Evolutionary conservation across 2,797 vertebrate genomes (phyloP).

Genomic region (Falco rusticolus): DNA sequence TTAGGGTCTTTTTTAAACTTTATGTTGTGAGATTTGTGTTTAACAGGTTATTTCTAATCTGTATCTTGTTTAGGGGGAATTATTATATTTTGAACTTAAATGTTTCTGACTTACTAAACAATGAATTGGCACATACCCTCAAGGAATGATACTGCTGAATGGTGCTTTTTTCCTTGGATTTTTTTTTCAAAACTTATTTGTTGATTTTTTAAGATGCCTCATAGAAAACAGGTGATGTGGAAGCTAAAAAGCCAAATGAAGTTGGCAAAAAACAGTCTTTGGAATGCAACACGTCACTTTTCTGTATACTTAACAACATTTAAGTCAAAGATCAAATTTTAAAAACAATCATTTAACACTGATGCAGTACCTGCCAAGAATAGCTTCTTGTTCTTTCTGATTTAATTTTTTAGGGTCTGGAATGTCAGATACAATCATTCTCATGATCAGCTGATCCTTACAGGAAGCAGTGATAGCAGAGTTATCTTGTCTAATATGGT

Average conservation of each 20-base stretch:
- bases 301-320: neutral
- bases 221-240: neutral
- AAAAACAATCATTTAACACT: neutral
- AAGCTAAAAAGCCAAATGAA: neutral
- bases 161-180: neutral
- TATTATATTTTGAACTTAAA: neutral
- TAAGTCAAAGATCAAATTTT: neutral
- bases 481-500: conserved; percentile 99
- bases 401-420: conserved; percentile 87
- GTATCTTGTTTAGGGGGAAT: neutral
- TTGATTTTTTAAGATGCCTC: neutral
- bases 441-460: conserved; percentile 95
- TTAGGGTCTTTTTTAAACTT: neutral
- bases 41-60: neutral
- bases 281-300: neutral
- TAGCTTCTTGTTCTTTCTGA: neutral
- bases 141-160: neutral
- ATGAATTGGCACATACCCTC: neutral
- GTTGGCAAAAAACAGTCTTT: neutral
- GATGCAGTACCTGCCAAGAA: neutral
- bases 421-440: conserved; percentile 98
- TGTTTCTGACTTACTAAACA: neutral
- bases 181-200: neutral
- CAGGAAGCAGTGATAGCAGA: conserved; percentile 97
- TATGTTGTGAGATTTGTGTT: neutral